These are phyloP conservation scores for Scomber colias DNA, from an alignment of 2,113 vertebrate genomes.

Conservation along the genomic window DNA sequence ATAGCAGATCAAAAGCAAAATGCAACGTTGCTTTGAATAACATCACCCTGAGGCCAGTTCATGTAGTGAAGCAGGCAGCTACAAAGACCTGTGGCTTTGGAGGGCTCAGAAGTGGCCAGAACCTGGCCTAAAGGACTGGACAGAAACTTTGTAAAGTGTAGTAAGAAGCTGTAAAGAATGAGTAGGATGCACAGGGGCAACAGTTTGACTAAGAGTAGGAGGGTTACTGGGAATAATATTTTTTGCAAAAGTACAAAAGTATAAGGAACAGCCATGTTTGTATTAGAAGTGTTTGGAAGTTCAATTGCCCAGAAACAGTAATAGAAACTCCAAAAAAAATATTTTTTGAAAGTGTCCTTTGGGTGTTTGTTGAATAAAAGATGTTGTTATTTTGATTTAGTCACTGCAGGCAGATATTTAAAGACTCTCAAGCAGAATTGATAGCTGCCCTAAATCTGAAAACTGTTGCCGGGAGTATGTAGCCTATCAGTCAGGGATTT, in stretches of 20 bases:
- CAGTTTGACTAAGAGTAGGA: conserved; percentile 58
- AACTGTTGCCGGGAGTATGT: conserved; percentile 9
- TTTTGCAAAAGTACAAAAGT: conserved; percentile 20
- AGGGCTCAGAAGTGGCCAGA: conserved; percentile 22
- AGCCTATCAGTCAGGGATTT: conserved; percentile 30
- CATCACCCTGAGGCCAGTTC: conserved; percentile 16
- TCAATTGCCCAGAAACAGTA: neutral
- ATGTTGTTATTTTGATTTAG: conserved; percentile 22
- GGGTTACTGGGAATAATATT: conserved; percentile 32
- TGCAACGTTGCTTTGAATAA: conserved; percentile 33
- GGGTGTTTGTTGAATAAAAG: conserved; percentile 30
- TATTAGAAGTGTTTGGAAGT: conserved; percentile 22
- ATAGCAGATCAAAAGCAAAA: conserved; percentile 59
- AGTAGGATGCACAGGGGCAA: conserved; percentile 43
- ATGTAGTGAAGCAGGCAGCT: conserved; percentile 19
- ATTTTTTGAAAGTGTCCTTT: conserved; percentile 24
- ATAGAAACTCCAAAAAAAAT: neutral
- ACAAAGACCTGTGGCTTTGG: conserved; percentile 17
- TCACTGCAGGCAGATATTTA: conserved; percentile 25
- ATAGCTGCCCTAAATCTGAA: conserved; percentile 38
- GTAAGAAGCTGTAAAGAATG: conserved; percentile 18
- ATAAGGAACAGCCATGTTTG: conserved; percentile 32
- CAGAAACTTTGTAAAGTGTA: conserved; percentile 13
- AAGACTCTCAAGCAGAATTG: conserved; percentile 28
- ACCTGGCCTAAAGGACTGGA: conserved; percentile 31